These are phyloP conservation scores for Ryuthela nishihirai DNA, from an alignment of 2,888 invertebrate genomes.

Conservation along the genomic window DNA sequence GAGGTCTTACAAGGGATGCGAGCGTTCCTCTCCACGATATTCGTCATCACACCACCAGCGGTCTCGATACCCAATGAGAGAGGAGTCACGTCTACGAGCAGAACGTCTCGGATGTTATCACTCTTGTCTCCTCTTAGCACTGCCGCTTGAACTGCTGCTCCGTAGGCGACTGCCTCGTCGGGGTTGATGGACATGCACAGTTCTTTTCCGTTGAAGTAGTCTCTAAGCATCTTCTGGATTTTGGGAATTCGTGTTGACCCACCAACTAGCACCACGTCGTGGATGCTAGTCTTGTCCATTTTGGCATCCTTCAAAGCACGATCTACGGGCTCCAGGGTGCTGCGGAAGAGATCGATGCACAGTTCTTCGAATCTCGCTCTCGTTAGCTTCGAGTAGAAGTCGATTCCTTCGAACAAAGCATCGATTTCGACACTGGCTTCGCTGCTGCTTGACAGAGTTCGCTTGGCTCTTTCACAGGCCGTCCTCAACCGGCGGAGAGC, in stretches of 20 bases:
- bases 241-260: conserved; percentile 77
- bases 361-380: conserved; percentile 70
- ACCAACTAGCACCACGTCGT: conserved; percentile 76
- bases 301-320: conserved; percentile 73
- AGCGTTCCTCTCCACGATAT: conserved; percentile 73
- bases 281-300: conserved; percentile 68
- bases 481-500: conserved; percentile 57
- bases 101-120: conserved; percentile 66
- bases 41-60: conserved; percentile 65
- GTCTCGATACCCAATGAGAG: conserved; percentile 59
- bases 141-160: conserved; percentile 70
- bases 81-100: conserved; percentile 74
- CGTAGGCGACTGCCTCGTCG: conserved; percentile 76
- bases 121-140: conserved; percentile 58
- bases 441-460: conserved; percentile 70
- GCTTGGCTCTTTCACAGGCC: conserved; percentile 73
- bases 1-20: conserved; percentile 70
- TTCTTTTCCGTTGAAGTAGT: conserved; percentile 69
- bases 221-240: conserved; percentile 67
- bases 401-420: conserved; percentile 41
- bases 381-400: conserved; percentile 43
- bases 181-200: conserved; percentile 71
- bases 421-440: conserved; percentile 56
- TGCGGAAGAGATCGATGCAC: conserved; percentile 66
- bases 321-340: conserved; percentile 71